These are phyloP conservation scores for Ginglymostoma cirratum DNA, from an alignment of 2,113 vertebrate genomes.

Conservation along the genomic window DNA sequence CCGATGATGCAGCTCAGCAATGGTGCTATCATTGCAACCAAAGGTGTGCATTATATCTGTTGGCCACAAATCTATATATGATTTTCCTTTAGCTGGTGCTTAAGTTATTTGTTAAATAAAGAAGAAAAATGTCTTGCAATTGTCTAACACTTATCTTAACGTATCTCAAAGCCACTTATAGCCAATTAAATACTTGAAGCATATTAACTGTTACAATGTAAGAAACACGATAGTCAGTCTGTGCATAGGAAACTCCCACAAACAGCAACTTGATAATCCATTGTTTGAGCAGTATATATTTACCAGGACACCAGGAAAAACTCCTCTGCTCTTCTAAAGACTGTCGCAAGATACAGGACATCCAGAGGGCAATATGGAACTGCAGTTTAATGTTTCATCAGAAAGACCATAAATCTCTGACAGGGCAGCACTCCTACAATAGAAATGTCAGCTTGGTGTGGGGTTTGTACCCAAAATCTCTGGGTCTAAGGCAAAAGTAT, in stretches of 20 bases:
- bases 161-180: neutral
- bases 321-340: too few relatives aligned
- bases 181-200: neutral
- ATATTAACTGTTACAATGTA: neutral
- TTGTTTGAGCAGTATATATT: neutral
- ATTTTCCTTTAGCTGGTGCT: neutral
- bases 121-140: neutral
- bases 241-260: neutral
- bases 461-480: neutral
- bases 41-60: neutral
- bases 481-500: neutral
- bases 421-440: too few relatives aligned
- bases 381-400: too few relatives aligned
- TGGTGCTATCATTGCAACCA: neutral
- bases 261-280: neutral
- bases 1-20: neutral
- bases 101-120: too few relatives aligned
- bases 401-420: too few relatives aligned
- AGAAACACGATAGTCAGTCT: neutral
- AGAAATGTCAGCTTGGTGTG: too few relatives aligned
- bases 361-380: too few relatives aligned
- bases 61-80: neutral
- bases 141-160: neutral
- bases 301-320: neutral
- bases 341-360: too few relatives aligned